A percentile compares a stretch with the other conserved stretches of the same genome.
Evolutionary conservation across 2,888 invertebrate species (phyloP).

Genomic region (Hydriomena furcata): DNA sequence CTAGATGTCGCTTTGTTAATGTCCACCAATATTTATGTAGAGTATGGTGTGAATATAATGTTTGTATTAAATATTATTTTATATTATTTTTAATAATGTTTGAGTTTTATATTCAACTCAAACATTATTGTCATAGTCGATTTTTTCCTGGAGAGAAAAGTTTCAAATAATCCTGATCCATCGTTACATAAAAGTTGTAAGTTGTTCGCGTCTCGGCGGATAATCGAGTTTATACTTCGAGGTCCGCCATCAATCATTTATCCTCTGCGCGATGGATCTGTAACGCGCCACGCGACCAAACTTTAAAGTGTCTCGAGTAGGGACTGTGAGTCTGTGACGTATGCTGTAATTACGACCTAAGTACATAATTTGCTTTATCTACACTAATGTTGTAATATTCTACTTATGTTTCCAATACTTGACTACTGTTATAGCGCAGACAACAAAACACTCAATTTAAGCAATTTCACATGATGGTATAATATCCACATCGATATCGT

Average conservation of each 20-base stretch:
- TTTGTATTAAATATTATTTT: no score
- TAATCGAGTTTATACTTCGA: slow-evolving; percentile 84
- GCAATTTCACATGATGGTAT: no score
- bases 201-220: slow-evolving; percentile 82
- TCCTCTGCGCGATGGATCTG: slow-evolving; percentile 60
- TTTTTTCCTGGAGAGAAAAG: slow-evolving; percentile 71
- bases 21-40: no score
- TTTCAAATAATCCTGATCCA: slow-evolving; percentile 80
- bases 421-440: no score
- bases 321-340: slow-evolving; percentile 59
- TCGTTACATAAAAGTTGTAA: slow-evolving; percentile 83
- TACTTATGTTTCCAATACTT: no score
- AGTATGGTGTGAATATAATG: no score
- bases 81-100: no score
- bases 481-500: no score
- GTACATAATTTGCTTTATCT: no score
- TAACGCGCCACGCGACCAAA: slow-evolving; percentile 67
- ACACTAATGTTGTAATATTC: no score
- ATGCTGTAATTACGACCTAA: slow-evolving; percentile 51
- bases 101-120: slow-evolving; percentile 76
- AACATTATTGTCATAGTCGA: slow-evolving; percentile 79
- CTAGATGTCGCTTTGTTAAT: no score
- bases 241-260: slow-evolving; percentile 82
- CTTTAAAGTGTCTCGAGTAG: slow-evolving; percentile 75
- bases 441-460: no score